Percentiles rank a stretch among this genome's conserved stretches.
Conservation (phyloP, 1,140 invertebrate genomes). For the Tetramorium simillimum region DNA sequence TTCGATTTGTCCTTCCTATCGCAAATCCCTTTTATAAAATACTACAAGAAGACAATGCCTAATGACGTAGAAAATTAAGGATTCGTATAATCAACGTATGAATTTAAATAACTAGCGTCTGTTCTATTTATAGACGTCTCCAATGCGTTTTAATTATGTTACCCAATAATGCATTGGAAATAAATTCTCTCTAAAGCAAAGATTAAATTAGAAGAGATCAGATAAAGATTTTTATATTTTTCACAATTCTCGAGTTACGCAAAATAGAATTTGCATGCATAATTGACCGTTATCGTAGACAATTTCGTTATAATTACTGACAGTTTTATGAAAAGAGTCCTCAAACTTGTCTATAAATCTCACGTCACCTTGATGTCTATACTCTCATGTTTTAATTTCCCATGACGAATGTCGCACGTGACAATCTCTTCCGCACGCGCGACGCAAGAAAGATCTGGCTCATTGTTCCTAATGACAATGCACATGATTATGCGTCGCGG, state of each 20-base stretch:
- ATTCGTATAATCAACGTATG: neutral
- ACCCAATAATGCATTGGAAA: neutral
- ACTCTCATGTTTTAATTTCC: neutral
- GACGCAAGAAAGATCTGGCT: constrained; percentile 6
- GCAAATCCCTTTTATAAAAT: neutral
- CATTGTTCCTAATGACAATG: constrained; percentile 17
- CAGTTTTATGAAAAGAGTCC: neutral
- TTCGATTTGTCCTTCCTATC: neutral
- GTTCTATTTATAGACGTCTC: neutral
- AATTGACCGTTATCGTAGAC: neutral
- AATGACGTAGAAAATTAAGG: constrained; percentile 39
- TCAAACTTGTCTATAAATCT: neutral
- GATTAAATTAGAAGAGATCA: neutral
- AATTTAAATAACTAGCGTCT: neutral
- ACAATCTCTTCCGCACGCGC: constrained; percentile 20
- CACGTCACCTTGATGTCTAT: neutral
- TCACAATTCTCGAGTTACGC: neutral
- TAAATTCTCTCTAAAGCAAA: neutral
- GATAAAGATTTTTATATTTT: neutral
- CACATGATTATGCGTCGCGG: neutral
- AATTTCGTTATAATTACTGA: neutral
- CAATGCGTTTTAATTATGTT: neutral
- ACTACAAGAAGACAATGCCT: neutral
- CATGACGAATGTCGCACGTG: constrained; percentile 1
- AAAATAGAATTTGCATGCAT: neutral